These are phyloP conservation scores for Rattus rattus DNA, from an alignment of 2,113 vertebrate genomes.

Conservation along the genomic window DNA sequence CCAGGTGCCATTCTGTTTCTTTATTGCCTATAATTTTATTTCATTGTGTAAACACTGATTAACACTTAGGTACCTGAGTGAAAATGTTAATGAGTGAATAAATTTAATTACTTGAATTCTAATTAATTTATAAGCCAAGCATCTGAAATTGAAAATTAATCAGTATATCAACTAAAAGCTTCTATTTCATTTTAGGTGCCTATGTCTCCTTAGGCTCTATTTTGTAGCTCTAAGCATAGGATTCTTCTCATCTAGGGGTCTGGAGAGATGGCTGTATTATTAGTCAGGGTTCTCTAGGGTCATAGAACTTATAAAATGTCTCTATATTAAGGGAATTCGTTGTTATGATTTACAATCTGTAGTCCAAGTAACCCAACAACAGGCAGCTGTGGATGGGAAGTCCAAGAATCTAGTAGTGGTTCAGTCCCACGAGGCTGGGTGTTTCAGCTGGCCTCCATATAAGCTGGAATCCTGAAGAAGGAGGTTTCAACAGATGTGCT, in stretches of 20 bases:
- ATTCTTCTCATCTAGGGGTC: not conserved
- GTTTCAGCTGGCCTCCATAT: too few species aligned
- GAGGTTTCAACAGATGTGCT: too few species aligned
- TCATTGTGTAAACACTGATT: not conserved
- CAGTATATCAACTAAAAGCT: constrained; percentile 11
- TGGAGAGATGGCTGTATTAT: not conserved
- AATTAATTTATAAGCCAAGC: not conserved
- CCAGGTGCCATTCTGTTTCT: not conserved
- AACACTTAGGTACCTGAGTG: not conserved
- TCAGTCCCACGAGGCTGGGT: too few species aligned
- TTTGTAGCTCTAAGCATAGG: not conserved
- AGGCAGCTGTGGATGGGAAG: too few species aligned
- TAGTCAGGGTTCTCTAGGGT: too few species aligned
- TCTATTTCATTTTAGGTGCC: not conserved
- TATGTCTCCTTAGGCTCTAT: not conserved
- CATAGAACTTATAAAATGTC: too few species aligned
- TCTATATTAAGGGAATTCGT: too few species aligned
- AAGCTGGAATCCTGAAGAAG: too few species aligned
- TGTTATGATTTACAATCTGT: too few species aligned
- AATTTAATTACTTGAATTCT: not conserved
- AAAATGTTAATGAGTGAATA: not conserved
- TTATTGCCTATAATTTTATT: not conserved
- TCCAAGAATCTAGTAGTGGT: too few species aligned
- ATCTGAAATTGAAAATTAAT: constrained; percentile 1
- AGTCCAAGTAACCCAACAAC: too few species aligned